phyloP scores from a whole-genome alignment of 2,797 vertebrate species.

The Bryconaethiops microstoma region DNA sequence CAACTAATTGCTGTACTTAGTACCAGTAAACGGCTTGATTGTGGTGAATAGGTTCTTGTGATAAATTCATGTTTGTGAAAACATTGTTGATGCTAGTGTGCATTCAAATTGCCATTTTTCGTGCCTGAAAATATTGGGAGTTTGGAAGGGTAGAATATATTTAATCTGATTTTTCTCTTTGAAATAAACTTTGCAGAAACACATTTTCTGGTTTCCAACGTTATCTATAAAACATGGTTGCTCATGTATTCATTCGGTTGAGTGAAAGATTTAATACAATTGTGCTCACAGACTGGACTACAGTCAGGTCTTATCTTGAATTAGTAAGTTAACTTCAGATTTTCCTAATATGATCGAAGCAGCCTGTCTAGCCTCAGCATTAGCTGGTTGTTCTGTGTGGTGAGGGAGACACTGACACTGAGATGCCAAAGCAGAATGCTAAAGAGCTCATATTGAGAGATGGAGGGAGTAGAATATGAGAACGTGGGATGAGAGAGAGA shows the following conservation, averaged over 20 bases:
- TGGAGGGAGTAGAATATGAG: neutral
- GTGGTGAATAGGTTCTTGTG: neutral
- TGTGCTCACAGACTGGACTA: neutral
- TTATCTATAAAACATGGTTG: neutral
- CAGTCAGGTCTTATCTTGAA: slow-evolving; percentile 3
- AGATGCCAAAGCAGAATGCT: neutral
- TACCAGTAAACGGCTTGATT: neutral
- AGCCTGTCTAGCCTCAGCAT: neutral
- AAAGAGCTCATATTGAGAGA: slow-evolving; percentile 12
- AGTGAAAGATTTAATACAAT: neutral
- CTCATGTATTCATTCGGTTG: neutral
- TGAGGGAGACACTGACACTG: slow-evolving; percentile 4
- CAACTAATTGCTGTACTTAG: neutral
- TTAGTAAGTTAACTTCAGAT: slow-evolving; percentile 8
- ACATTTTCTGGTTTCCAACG: neutral
- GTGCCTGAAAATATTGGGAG: neutral
- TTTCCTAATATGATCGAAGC: slow-evolving; percentile 3
- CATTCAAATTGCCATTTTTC: neutral
- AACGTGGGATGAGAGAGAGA: neutral
- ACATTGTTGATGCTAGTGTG: neutral
- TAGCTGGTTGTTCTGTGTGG: slow-evolving; percentile 6
- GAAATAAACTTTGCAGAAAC: neutral
- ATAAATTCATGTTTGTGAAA: neutral
- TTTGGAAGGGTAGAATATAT: neutral
- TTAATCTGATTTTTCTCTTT: neutral